Conservation (phyloP, 2,888 invertebrate species). For the Lepetodrilus schrolli region DNA sequence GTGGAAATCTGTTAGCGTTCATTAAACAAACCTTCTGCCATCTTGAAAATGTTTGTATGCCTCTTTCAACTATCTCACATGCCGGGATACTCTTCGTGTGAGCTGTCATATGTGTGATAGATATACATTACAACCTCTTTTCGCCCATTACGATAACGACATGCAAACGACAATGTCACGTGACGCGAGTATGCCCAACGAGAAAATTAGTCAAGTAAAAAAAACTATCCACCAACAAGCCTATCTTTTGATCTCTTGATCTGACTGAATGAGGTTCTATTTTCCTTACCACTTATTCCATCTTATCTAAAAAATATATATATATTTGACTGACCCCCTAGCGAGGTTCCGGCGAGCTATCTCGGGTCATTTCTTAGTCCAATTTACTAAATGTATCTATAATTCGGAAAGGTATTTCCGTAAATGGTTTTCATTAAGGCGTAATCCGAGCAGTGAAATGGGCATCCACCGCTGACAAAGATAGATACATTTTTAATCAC, state of each 20-base stretch:
- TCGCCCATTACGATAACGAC: slow-evolving; percentile 16
- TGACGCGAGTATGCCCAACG: background rate
- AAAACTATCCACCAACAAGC: too few species aligned
- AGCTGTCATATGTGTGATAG: slow-evolving; percentile 16
- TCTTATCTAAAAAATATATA: too few species aligned
- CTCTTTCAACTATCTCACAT: slow-evolving; percentile 10
- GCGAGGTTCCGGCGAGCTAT: background rate
- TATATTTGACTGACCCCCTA: too few species aligned
- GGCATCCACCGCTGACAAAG: background rate
- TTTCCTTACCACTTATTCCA: background rate
- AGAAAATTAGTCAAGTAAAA: too few species aligned
- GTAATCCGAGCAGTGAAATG: background rate
- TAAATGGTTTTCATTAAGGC: slow-evolving; percentile 17
- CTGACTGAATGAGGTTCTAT: background rate
- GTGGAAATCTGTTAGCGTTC: background rate
- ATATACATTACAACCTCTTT: background rate
- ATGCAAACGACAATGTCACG: slow-evolving; percentile 19
- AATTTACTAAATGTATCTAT: slow-evolving; percentile 20
- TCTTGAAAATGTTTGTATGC: slow-evolving; percentile 22
- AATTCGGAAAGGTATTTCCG: slow-evolving; percentile 6
- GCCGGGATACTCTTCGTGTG: background rate
- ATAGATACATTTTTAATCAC: slow-evolving; percentile 1
- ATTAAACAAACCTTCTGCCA: background rate
- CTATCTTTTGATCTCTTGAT: background rate
- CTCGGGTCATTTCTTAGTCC: background rate